phyloP scores from a whole-genome alignment of 2,888 invertebrate species.

The Pachydiplax longipennis region DNA sequence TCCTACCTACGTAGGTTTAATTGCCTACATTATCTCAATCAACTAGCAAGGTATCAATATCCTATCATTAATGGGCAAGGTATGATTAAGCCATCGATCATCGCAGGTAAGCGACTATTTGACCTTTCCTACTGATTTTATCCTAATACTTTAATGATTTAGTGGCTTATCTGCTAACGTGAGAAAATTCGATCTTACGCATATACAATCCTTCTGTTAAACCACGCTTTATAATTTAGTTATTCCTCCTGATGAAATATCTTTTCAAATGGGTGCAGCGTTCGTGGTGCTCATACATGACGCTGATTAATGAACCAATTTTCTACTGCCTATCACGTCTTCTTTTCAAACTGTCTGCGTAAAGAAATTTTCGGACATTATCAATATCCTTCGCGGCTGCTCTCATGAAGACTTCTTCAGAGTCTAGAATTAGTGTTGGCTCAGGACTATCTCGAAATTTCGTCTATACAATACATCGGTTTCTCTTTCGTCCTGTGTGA shows the following conservation, averaged over 20 bases:
- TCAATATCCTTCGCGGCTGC: not conserved
- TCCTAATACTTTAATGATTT: not conserved
- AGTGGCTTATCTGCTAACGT: not conserved
- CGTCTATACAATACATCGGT: not conserved
- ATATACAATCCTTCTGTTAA: not conserved
- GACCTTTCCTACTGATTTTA: not conserved
- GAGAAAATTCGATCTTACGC: not conserved
- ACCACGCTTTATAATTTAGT: not conserved
- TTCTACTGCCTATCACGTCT: not conserved
- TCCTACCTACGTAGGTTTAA: too few relatives aligned
- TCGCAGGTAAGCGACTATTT: too few relatives aligned
- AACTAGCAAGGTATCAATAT: too few relatives aligned
- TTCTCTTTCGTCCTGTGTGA: not conserved
- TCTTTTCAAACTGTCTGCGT: not conserved
- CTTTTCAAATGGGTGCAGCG: not conserved
- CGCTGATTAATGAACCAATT: not conserved
- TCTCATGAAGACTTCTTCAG: not conserved
- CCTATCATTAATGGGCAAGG: too few relatives aligned
- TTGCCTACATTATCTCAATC: too few relatives aligned
- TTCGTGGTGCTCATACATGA: not conserved
- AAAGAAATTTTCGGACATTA: not conserved
- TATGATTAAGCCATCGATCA: too few relatives aligned
- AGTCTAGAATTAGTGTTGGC: not conserved
- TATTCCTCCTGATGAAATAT: not conserved
- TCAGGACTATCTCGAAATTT: not conserved